Percentiles rank a stretch among this genome's conserved stretches.
Evolutionary conservation across 2,888 invertebrate species (phyloP).

Genomic region (Entomobrya proxima): DNA sequence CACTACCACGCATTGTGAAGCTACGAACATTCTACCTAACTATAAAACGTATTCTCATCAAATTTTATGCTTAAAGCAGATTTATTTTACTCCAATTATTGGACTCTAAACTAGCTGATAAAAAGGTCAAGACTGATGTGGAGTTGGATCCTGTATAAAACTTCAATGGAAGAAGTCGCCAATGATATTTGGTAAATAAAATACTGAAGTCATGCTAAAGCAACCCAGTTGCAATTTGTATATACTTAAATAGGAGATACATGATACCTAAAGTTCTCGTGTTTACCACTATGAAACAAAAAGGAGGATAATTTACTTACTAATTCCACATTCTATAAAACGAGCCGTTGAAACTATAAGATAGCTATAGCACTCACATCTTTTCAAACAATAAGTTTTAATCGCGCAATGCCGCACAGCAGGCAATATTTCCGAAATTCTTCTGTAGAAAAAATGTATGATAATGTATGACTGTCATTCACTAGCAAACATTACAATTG

Average conservation of each 20-base stretch:
- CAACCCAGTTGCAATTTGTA: background rate
- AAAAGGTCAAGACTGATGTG: background rate
- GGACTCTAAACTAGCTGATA: no score
- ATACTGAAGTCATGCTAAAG: background rate
- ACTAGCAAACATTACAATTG: constrained; percentile 55
- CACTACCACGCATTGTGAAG: background rate
- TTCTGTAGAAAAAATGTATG: constrained; percentile 46
- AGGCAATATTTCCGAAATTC: constrained; percentile 30
- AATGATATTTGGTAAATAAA: background rate
- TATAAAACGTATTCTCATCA: background rate
- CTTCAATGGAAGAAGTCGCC: background rate
- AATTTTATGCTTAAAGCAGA: no score
- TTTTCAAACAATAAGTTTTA: constrained; percentile 3
- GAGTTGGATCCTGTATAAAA: background rate
- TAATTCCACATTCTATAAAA: background rate
- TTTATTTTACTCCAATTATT: no score
- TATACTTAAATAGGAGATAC: background rate
- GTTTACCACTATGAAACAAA: background rate
- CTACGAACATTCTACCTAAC: background rate
- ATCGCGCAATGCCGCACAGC: constrained; percentile 46
- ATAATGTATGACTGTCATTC: constrained; percentile 54
- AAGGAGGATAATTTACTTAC: background rate
- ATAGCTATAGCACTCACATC: constrained; percentile 30
- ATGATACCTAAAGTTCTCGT: background rate
- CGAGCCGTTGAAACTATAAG: background rate